Evolutionary conservation across 2,888 invertebrate genomes (phyloP).

Genomic region (Zele albiditarsus): DNA sequence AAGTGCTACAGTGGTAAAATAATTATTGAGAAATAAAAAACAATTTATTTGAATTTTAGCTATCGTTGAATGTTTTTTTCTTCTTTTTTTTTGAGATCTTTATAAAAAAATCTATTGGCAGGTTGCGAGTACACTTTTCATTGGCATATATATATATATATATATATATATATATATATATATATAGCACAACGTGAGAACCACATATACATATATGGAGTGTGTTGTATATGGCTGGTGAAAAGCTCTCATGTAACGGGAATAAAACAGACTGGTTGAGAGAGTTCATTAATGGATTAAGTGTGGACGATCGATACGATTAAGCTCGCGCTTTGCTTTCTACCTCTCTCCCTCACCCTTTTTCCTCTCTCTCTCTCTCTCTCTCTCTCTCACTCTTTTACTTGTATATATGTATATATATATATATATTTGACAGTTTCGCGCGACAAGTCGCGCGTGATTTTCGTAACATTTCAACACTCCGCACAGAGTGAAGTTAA

Average conservation of each 20-base stretch:
- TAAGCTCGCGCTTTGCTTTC: conserved; percentile 48
- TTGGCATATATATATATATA: background rate
- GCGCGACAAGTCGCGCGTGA: background rate
- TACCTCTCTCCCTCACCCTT: background rate
- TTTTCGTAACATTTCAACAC: background rate
- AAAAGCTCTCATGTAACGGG: conserved; percentile 55
- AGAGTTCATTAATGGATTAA: conserved; percentile 68
- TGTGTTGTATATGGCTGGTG: conserved; percentile 46
- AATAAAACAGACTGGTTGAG: conserved; percentile 56
- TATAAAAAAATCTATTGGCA: too few relatives aligned
- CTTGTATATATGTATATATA: background rate
- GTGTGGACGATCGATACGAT: conserved; percentile 64
- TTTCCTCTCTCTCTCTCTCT: conserved; percentile 8
- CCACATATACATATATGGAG: conserved; percentile 1
- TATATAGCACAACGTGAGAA: background rate
- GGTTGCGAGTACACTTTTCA: background rate
- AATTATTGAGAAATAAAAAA: too few relatives aligned
- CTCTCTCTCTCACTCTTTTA: background rate
- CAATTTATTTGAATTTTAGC: too few relatives aligned
- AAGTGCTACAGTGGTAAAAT: too few relatives aligned
- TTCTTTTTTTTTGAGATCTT: too few relatives aligned
- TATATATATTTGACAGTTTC: conserved; percentile 1
- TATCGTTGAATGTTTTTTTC: too few relatives aligned
- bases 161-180: background rate
- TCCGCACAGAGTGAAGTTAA: background rate